Conservation (phyloP, 2,797 vertebrate species). For the Sciurus vulgaris region DNA sequence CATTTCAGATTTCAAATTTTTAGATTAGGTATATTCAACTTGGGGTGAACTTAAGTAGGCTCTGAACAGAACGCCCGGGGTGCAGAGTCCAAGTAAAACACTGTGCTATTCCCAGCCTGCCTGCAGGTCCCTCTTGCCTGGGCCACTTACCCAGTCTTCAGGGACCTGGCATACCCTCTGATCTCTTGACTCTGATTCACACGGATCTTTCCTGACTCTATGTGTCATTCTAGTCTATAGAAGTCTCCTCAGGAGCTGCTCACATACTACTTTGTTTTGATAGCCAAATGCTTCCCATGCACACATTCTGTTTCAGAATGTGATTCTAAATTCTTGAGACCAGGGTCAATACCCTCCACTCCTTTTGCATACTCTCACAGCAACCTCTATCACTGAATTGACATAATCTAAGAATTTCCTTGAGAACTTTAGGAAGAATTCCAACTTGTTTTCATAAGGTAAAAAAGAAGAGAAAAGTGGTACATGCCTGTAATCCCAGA, state of each 20-base stretch:
- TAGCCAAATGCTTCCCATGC: not conserved
- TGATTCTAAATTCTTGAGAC: not conserved
- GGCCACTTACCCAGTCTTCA: not conserved
- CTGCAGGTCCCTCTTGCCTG: not conserved
- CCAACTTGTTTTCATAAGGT: not conserved
- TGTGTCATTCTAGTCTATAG: not conserved
- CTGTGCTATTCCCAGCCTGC: not conserved
- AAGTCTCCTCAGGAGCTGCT: not conserved
- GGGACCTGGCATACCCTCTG: fast-evolving
- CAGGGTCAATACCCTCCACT: not conserved
- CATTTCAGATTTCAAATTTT: not conserved
- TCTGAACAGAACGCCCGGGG: not conserved
- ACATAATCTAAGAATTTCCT: not conserved
- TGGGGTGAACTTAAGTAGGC: not conserved
- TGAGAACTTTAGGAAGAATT: not conserved
- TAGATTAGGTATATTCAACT: not conserved
- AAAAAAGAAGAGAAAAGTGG: not conserved
- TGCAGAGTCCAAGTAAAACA: not conserved
- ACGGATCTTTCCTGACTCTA: not conserved
- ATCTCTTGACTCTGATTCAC: not conserved
- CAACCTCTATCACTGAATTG: not conserved
- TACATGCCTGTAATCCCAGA: too few relatives aligned
- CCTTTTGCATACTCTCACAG: not conserved
- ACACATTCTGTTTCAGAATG: not conserved
- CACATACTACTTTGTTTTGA: not conserved